Conservation (phyloP, 1,140 invertebrate species). For the Cyrtorhinus lividipennis region DNA sequence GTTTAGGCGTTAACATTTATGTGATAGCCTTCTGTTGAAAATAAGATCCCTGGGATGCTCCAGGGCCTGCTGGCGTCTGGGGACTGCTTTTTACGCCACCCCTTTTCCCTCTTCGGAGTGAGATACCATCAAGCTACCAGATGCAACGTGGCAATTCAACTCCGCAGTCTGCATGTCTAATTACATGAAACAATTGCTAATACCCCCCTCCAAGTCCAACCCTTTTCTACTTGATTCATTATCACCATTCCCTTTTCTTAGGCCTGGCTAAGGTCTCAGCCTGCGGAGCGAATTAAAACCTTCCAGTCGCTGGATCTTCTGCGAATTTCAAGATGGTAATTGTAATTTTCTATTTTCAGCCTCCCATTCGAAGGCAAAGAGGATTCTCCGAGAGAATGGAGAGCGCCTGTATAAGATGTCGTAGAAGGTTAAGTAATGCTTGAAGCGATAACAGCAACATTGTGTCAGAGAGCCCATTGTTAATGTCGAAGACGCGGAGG, state of each 20-base stretch:
- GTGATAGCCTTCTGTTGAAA: conserved; percentile 17
- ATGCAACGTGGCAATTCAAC: conserved; percentile 10
- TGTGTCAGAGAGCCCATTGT: background rate
- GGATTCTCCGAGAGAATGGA: background rate
- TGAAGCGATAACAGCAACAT: background rate
- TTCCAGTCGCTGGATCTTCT: background rate
- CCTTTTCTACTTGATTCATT: background rate
- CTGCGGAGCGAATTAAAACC: conserved; percentile 3
- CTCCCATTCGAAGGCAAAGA: background rate
- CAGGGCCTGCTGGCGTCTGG: background rate
- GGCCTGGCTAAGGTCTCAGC: background rate
- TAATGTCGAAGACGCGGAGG: background rate
- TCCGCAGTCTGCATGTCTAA: conserved; percentile 14
- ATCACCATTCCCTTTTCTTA: conserved; percentile 3
- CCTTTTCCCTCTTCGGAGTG: background rate
- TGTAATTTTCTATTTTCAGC: background rate
- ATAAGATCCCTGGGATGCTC: conserved; percentile 3
- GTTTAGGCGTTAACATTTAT: conserved; percentile 19
- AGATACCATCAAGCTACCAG: conserved; percentile 4
- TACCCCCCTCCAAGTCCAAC: background rate
- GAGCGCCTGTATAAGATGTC: background rate
- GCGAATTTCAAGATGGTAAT: background rate
- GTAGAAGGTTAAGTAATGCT: background rate
- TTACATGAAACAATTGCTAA: conserved; percentile 11
- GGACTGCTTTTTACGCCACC: conserved; percentile 13